These are phyloP conservation scores for Chionoecetes opilio DNA, from an alignment of 1,140 invertebrate species.

Conservation along the genomic window DNA sequence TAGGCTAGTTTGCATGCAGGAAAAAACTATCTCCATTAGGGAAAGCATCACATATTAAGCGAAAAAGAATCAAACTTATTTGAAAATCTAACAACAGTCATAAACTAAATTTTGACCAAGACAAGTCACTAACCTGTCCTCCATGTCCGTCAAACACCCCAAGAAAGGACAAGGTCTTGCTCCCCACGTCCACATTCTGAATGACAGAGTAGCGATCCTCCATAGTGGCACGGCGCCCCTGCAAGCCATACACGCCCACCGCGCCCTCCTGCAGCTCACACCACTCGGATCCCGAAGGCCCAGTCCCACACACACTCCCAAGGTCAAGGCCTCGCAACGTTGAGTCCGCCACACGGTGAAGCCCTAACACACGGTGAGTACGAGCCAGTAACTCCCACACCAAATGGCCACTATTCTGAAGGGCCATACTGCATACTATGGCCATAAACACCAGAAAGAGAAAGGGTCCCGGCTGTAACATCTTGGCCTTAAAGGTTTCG, in stretches of 20 bases:
- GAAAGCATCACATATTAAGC: too few relatives aligned
- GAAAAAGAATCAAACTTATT: too few relatives aligned
- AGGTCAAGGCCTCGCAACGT: constrained; percentile 61
- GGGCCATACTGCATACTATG: constrained; percentile 65
- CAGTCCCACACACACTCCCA: neutral
- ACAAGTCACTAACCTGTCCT: constrained; percentile 79
- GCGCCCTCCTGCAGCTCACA: constrained; percentile 76
- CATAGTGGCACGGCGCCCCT: constrained; percentile 80
- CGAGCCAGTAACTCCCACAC: constrained; percentile 44
- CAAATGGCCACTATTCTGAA: constrained; percentile 70
- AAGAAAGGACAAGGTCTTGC: constrained; percentile 79
- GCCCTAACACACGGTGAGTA: constrained; percentile 52
- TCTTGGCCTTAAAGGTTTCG: constrained; percentile 60
- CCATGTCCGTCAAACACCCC: constrained; percentile 80
- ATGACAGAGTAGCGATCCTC: constrained; percentile 77
- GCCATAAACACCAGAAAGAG: constrained; percentile 74
- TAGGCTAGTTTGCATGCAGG: too few relatives aligned
- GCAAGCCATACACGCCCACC: constrained; percentile 76
- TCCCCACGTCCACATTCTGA: constrained; percentile 78
- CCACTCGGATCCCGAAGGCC: neutral
- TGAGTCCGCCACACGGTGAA: constrained; percentile 32
- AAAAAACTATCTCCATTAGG: too few relatives aligned
- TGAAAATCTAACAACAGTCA: too few relatives aligned
- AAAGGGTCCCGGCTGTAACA: constrained; percentile 68
- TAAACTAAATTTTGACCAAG: neutral